phyloP scores from a whole-genome alignment of 2,113 vertebrate species.

The Triplophysa dalaica region DNA sequence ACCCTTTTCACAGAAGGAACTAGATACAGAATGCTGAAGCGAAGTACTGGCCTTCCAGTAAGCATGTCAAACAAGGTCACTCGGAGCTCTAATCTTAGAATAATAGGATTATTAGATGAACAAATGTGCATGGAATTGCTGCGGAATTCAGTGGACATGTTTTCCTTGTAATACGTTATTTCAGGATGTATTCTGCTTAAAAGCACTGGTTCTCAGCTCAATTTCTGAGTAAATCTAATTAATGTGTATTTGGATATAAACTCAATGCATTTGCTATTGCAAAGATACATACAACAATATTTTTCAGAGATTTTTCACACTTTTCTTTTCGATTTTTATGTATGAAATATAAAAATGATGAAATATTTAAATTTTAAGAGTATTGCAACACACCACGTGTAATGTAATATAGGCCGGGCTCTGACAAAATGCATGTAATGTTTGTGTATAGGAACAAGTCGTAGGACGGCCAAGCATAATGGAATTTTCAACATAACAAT shows the following conservation, averaged over 20 bases:
- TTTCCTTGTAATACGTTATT: too few relatives aligned
- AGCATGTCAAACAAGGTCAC: constrained; percentile 23
- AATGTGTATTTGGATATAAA: too few relatives aligned
- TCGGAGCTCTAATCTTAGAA: constrained; percentile 10
- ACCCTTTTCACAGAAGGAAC: constrained; percentile 30
- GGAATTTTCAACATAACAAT: not conserved
- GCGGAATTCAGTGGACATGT: constrained; percentile 2
- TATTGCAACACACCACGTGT: too few relatives aligned
- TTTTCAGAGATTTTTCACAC: too few relatives aligned
- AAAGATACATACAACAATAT: too few relatives aligned
- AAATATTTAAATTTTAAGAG: too few relatives aligned
- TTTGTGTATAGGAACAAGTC: constrained; percentile 1
- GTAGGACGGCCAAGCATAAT: not conserved
- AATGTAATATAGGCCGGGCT: not conserved
- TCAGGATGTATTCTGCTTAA: too few relatives aligned
- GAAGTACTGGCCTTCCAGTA: too few relatives aligned
- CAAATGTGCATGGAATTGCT: constrained; percentile 18
- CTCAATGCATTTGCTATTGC: not conserved
- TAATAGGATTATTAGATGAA: constrained; percentile 35
- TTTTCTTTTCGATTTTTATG: too few relatives aligned
- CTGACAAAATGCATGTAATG: not conserved
- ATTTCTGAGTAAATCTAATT: not conserved
- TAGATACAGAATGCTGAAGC: constrained; percentile 34
- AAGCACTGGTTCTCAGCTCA: not conserved
- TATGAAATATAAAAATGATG: too few relatives aligned